These are phyloP conservation scores for Melanotaenia pygmaea DNA, from an alignment of 2,797 vertebrate species.

Conservation along the genomic window DNA sequence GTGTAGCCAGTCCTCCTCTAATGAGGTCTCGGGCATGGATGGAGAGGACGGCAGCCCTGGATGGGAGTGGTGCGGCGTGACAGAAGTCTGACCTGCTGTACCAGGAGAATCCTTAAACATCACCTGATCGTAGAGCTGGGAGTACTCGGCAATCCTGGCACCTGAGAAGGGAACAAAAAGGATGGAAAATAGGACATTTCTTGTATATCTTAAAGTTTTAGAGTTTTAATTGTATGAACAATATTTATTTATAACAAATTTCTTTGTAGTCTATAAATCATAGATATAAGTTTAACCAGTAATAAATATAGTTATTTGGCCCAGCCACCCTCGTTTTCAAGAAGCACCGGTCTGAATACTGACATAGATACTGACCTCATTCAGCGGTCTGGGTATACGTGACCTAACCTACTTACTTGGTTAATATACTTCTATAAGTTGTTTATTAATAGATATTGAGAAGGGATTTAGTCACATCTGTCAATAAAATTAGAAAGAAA, in stretches of 20 bases:
- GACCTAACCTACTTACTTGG: conserved; percentile 7
- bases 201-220: not conserved
- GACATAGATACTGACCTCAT: conserved; percentile 10
- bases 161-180: conserved; percentile 77
- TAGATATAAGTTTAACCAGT: not conserved
- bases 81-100: conserved; percentile 64
- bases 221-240: not conserved
- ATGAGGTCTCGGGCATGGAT: conserved; percentile 74
- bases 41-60: conserved; percentile 74
- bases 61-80: conserved; percentile 59
- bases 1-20: conserved; percentile 90
- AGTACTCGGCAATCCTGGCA: conserved; percentile 97
- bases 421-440: not conserved
- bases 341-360: not conserved
- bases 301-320: not conserved
- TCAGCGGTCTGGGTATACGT: not conserved
- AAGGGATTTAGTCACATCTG: not conserved
- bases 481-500: not conserved
- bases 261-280: not conserved
- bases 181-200: not conserved
- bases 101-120: conserved; percentile 87
- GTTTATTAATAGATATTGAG: not conserved
- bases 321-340: not conserved
- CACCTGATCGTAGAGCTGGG: conserved; percentile 96
- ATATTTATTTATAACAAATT: not conserved